Conservation (phyloP, 2,888 invertebrate genomes). For the Ormyrus thymus region DNA sequence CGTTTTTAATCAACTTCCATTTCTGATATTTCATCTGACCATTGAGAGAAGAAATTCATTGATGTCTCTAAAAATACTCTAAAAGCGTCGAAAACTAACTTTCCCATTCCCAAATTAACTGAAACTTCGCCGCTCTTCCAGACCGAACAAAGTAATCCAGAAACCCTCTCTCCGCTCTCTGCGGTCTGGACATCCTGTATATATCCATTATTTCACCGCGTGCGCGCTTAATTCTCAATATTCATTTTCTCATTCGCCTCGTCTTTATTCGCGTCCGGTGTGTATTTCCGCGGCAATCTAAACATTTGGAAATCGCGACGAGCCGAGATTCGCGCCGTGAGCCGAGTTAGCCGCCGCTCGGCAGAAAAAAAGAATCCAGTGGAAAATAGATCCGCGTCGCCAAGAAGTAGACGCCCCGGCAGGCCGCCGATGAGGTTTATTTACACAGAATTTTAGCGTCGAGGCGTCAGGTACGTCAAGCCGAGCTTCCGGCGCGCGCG, state of each 20-base stretch:
- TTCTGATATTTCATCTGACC: too few species aligned
- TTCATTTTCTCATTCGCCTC: neutral
- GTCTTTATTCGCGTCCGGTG: neutral
- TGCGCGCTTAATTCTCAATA: neutral
- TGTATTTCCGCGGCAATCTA: constrained; percentile 5
- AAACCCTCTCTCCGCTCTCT: too few species aligned
- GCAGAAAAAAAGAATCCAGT: neutral
- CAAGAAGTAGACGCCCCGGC: constrained; percentile 7
- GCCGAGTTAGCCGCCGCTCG: neutral
- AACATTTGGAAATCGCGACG: constrained; percentile 21
- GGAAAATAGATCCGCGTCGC: neutral
- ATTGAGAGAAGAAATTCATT: too few species aligned
- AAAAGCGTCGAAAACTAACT: too few species aligned
- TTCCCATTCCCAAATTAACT: too few species aligned
- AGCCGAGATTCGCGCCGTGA: constrained; percentile 12
- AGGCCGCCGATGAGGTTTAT: constrained; percentile 58
- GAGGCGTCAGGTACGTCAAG: constrained; percentile 62
- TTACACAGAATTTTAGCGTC: constrained; percentile 61
- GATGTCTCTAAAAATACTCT: too few species aligned
- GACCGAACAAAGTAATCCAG: too few species aligned
- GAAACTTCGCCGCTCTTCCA: too few species aligned
- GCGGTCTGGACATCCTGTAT: too few species aligned
- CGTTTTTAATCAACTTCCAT: too few species aligned
- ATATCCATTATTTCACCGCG: too few species aligned
- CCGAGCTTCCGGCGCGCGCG: constrained; percentile 7